These are phyloP conservation scores for Clostera curtula DNA, from an alignment of 2,888 invertebrate genomes.

Conservation along the genomic window DNA sequence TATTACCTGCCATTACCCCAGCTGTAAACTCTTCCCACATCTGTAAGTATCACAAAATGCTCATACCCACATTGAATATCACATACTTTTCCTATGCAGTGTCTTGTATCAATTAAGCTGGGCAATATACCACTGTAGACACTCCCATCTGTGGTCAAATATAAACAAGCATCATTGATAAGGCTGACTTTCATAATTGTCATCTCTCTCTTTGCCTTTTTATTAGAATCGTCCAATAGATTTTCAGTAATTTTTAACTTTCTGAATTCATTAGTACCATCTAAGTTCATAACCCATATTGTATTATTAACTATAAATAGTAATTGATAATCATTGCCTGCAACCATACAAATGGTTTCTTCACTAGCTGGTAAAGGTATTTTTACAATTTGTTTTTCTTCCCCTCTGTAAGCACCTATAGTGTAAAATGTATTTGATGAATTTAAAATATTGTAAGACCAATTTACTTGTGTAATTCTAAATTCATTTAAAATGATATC, in stretches of 20 bases:
- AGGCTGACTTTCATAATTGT: conserved; percentile 33
- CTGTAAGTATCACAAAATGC: conserved; percentile 82
- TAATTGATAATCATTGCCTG: conserved; percentile 50
- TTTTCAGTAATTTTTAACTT: conserved; percentile 28
- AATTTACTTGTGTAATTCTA: conserved; percentile 37
- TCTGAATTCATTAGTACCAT: conserved; percentile 27
- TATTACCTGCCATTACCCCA: conserved; percentile 91
- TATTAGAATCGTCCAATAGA: conserved; percentile 30
- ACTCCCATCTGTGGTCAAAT: conserved; percentile 38
- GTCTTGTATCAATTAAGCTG: conserved; percentile 72
- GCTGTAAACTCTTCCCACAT: conserved; percentile 82
- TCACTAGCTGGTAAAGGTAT: conserved; percentile 31
- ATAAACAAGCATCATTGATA: conserved; percentile 36
- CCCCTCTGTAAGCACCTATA: conserved; percentile 43
- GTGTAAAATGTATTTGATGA: conserved; percentile 35
- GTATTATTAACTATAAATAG: conserved; percentile 31
- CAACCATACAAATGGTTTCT: conserved; percentile 23
- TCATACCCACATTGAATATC: conserved; percentile 87
- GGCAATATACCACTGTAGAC: conserved; percentile 77
- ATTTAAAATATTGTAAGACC: conserved; percentile 59
- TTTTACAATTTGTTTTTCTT: conserved; percentile 31
- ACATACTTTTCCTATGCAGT: conserved; percentile 65
- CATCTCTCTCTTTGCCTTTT: conserved; percentile 27
- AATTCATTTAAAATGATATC: conserved; percentile 14
- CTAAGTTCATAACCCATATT: conserved; percentile 41